A percentile compares a stretch with the other conserved stretches of the same genome.
Conservation (phyloP, 2,797 vertebrate genomes). For the Oryzias dopingdopingensis region DNA sequence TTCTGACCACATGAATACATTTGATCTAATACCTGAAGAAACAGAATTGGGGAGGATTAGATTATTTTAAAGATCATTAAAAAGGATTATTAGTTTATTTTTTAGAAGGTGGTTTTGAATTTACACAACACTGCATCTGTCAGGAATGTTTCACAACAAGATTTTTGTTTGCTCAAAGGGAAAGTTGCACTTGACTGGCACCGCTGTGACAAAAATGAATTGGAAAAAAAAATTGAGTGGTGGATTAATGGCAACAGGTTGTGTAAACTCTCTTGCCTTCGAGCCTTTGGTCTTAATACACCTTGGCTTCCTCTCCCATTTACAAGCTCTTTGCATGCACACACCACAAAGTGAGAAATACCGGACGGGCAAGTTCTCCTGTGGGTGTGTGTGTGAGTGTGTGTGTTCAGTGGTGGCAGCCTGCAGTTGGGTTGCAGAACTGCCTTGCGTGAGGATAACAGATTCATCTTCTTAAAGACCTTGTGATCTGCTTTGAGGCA, state of each 20-base stretch:
- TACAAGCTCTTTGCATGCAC: conserved; percentile 77
- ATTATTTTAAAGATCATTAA: too few relatives aligned
- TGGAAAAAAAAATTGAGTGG: conserved; percentile 61
- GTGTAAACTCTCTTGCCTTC: conserved; percentile 81
- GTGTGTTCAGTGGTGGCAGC: not conserved
- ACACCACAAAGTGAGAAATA: conserved; percentile 57
- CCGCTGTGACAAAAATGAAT: conserved; percentile 49
- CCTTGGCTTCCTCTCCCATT: conserved; percentile 77
- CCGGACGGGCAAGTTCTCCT: conserved; percentile 68
- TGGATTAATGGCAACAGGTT: conserved; percentile 71
- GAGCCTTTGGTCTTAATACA: conserved; percentile 70
- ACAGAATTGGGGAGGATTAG: not conserved
- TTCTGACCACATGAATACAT: not conserved
- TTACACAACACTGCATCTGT: conserved; percentile 25
- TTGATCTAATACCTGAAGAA: not conserved
- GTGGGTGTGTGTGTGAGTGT: conserved; percentile 1
- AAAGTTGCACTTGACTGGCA: conserved; percentile 59
- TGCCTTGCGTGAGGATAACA: conserved; percentile 76
- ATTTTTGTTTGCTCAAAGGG: conserved; percentile 34
- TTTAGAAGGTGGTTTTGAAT: conserved; percentile 12
- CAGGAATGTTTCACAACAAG: conserved; percentile 28
- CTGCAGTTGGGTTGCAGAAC: conserved; percentile 2
- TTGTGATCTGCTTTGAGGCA: conserved; percentile 59
- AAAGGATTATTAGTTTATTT: too few relatives aligned
- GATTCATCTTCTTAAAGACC: conserved; percentile 65